These are phyloP conservation scores for Cephus pulcher DNA, from an alignment of 2,888 invertebrate genomes.

Conservation along the genomic window DNA sequence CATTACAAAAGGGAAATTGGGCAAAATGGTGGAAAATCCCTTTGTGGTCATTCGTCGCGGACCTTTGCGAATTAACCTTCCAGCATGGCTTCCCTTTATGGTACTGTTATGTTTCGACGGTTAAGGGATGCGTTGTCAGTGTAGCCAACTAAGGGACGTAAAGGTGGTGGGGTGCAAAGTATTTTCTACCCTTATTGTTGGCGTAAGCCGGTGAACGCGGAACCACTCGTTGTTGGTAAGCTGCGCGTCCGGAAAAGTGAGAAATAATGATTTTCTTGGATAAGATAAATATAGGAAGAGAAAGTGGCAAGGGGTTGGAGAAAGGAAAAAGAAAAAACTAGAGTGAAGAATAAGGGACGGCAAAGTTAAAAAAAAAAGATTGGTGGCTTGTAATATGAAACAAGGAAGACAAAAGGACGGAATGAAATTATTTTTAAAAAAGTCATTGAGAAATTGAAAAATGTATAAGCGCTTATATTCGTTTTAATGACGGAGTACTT, in stretches of 20 bases:
- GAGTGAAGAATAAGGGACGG: background rate
- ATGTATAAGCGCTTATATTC: too few relatives aligned
- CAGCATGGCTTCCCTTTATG: slow-evolving; percentile 28
- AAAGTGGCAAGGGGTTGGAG: background rate
- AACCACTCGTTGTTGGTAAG: background rate
- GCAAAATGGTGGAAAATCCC: slow-evolving; percentile 36
- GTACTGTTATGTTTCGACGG: slow-evolving; percentile 33
- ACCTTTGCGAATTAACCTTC: slow-evolving; percentile 30
- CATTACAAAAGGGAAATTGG: slow-evolving; percentile 38
- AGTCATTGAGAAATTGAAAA: too few relatives aligned
- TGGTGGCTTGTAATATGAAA: background rate
- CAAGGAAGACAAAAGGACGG: background rate
- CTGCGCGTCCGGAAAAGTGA: background rate
- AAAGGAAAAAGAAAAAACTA: background rate
- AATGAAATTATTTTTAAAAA: background rate
- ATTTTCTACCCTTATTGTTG: background rate
- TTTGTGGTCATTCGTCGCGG: slow-evolving; percentile 29
- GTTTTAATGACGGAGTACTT: too few relatives aligned
- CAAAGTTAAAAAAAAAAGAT: background rate
- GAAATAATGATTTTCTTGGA: background rate
- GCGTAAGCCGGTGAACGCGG: background rate
- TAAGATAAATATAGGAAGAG: background rate
- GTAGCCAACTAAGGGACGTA: background rate
- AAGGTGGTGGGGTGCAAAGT: background rate
- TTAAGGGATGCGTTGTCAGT: slow-evolving; percentile 23